Evolutionary conservation across 2,797 vertebrate genomes (phyloP).

Genomic region (Betta splendens): DNA sequence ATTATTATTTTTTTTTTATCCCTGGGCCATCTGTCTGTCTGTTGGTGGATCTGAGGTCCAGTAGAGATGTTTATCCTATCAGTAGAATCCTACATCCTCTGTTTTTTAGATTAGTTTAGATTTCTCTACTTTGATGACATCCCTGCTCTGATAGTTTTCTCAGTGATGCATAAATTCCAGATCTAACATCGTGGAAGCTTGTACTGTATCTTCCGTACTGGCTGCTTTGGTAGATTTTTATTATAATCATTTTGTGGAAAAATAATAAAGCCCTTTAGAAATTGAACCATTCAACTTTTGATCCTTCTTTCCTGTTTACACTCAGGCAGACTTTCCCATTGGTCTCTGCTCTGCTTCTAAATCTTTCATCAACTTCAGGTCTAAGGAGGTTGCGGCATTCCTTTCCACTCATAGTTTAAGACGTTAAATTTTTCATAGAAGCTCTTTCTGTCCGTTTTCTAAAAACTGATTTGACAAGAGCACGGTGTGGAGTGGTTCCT

Average conservation of each 20-base stretch:
- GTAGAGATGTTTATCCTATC: no score
- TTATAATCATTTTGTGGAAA: no score
- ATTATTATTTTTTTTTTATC: no score
- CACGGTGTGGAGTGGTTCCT: not conserved
- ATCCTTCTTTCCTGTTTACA: slow-evolving; percentile 48
- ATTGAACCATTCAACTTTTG: slow-evolving; percentile 31
- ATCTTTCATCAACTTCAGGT: slow-evolving; percentile 66
- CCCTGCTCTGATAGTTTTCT: no score
- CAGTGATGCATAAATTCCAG: no score
- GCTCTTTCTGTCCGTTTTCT: slow-evolving; percentile 60
- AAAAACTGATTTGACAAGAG: slow-evolving; percentile 51
- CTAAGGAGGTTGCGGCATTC: slow-evolving; percentile 41
- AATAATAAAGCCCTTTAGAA: not conserved
- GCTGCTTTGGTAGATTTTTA: not conserved
- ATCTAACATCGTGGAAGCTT: no score
- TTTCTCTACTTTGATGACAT: no score
- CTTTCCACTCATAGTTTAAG: slow-evolving; percentile 59
- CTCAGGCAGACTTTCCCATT: slow-evolving; percentile 28
- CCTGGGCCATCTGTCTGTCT: no score
- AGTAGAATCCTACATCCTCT: no score
- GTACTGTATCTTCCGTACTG: not conserved
- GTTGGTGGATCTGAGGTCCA: no score
- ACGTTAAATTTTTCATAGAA: slow-evolving; percentile 68
- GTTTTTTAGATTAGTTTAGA: no score
- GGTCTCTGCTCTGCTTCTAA: slow-evolving; percentile 39